Evolutionary conservation across 2,888 invertebrate species (phyloP).

Genomic region (Phragmatobia fuliginosa): DNA sequence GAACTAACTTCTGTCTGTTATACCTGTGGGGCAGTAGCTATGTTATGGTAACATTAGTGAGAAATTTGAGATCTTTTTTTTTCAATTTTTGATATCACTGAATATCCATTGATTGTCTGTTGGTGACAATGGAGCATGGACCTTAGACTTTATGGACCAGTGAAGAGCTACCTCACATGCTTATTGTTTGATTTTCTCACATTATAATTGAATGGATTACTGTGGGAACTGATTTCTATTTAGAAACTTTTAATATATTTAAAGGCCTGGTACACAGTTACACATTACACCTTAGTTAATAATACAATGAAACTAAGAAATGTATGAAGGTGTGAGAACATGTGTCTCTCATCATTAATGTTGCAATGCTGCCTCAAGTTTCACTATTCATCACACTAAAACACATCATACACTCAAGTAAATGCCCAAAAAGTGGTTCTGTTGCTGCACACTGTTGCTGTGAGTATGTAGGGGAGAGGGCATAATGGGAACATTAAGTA

Average conservation of each 20-base stretch:
- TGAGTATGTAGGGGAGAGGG: too few species aligned
- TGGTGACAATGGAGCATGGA: neutral
- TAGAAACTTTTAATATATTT: neutral
- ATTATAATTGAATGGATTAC: neutral
- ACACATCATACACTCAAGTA: too few species aligned
- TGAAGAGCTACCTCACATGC: neutral
- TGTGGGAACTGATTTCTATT: neutral
- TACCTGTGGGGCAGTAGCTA: neutral
- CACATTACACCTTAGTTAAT: neutral
- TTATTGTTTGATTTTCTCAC: neutral
- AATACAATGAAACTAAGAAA: neutral
- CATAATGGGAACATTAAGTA: too few species aligned
- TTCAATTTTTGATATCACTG: neutral
- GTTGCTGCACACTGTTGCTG: neutral
- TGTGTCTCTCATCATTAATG: too few species aligned
- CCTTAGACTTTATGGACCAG: neutral
- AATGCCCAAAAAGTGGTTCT: neutral
- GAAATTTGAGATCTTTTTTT: fast-evolving
- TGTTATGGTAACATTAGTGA: neutral
- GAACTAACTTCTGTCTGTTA: neutral
- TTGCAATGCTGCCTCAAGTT: too few species aligned
- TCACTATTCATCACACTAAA: too few species aligned
- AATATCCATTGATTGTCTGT: neutral
- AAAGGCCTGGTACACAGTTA: neutral
- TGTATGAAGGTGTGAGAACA: neutral